Evolutionary conservation across 2,113 vertebrate genomes (phyloP).

Genomic region (Oreochromis tanganicae): DNA sequence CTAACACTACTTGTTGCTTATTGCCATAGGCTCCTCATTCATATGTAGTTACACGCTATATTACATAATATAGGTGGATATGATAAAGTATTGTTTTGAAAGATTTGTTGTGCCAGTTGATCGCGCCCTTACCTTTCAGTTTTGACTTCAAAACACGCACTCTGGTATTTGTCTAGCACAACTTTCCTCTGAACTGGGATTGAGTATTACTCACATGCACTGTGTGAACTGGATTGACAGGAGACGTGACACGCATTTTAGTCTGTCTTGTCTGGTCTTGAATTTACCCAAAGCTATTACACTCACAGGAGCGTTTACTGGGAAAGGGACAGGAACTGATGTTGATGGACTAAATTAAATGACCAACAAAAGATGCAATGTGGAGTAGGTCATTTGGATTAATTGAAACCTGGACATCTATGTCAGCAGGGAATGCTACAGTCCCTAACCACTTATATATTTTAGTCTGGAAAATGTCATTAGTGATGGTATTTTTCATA

Average conservation of each 20-base stretch:
- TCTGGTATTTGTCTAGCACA: neutral
- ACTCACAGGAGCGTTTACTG: neutral
- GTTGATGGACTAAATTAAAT: neutral
- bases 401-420: neutral
- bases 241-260: neutral
- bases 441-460: neutral
- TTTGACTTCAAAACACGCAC: neutral
- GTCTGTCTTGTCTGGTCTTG: neutral
- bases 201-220: neutral
- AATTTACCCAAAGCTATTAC: neutral
- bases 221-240: neutral
- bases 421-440: neutral
- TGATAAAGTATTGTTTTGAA: neutral
- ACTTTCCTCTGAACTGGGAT: neutral
- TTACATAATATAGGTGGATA: neutral
- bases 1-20: neutral
- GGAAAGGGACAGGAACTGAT: neutral
- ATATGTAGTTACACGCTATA: neutral
- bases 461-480: neutral
- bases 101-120: neutral
- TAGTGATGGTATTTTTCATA: neutral
- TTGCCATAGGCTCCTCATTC: neutral
- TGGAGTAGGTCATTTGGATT: neutral
- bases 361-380: neutral
- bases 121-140: rapidly evolving